phyloP scores from a whole-genome alignment of 2,888 invertebrate genomes.

The Lithophane semibrunnea region DNA sequence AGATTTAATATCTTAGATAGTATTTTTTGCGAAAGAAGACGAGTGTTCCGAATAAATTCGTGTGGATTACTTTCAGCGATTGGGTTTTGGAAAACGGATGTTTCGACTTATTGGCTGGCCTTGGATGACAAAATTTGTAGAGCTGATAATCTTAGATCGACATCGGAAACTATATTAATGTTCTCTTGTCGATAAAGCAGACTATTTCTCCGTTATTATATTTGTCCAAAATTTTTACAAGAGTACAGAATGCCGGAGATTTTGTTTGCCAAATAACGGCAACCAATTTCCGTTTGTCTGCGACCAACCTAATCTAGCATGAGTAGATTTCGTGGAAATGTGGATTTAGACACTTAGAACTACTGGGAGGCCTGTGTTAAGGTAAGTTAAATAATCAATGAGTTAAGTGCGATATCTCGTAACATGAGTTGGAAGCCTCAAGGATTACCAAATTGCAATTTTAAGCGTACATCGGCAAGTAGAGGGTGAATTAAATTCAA shows the following conservation, averaged over 20 bases:
- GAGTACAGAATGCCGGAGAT: background rate
- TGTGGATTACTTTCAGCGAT: slow-evolving; percentile 45
- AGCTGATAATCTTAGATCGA: slow-evolving; percentile 3
- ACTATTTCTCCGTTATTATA: background rate
- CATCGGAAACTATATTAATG: background rate
- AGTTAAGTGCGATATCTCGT: slow-evolving; percentile 52
- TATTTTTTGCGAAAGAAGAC: slow-evolving; percentile 32
- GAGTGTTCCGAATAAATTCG: slow-evolving; percentile 47
- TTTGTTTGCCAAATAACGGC: background rate
- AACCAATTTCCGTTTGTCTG: background rate
- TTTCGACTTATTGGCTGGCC: slow-evolving; percentile 26
- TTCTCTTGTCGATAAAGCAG: background rate
- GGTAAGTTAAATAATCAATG: slow-evolving; percentile 60
- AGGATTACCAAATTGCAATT: slow-evolving; percentile 45
- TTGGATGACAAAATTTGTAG: slow-evolving; percentile 10
- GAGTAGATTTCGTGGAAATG: slow-evolving; percentile 6
- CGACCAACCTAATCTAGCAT: slow-evolving; percentile 2
- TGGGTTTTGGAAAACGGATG: slow-evolving; percentile 27
- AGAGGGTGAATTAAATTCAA: slow-evolving; percentile 9
- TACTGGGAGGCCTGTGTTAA: slow-evolving; percentile 30
- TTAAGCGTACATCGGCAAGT: slow-evolving; percentile 32
- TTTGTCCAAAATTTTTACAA: background rate
- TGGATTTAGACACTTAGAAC: slow-evolving; percentile 29
- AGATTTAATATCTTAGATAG: slow-evolving; percentile 45
- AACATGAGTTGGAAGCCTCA: slow-evolving; percentile 33